phyloP scores from a whole-genome alignment of 2,113 vertebrate genomes.

The Paraplagusia blochii region DNA sequence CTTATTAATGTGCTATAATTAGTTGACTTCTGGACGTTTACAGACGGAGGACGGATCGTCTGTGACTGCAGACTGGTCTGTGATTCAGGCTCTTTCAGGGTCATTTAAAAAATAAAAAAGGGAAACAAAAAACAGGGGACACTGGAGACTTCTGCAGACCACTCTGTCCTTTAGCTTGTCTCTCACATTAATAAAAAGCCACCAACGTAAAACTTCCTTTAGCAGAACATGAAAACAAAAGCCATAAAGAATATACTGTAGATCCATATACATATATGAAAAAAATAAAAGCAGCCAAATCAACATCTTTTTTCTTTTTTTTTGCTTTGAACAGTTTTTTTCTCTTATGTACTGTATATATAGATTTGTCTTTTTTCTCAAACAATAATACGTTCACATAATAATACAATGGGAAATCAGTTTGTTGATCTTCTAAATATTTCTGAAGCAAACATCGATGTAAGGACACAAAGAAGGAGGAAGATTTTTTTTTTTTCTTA shows the following conservation, averaged over 20 bases:
- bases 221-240: slow-evolving; percentile 68
- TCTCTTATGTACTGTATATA: slow-evolving; percentile 47
- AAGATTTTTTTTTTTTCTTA: slow-evolving; percentile 11
- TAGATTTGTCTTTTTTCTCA: slow-evolving; percentile 57
- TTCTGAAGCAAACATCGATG: slow-evolving; percentile 38
- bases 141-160: too few relatives aligned
- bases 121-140: too few relatives aligned
- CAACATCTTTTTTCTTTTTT: slow-evolving; percentile 20
- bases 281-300: slow-evolving; percentile 42
- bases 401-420: slow-evolving; percentile 53
- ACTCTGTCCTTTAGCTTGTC: not conserved
- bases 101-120: too few relatives aligned
- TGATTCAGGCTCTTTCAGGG: too few relatives aligned
- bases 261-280: slow-evolving; percentile 13
- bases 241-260: slow-evolving; percentile 16
- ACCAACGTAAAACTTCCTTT: slow-evolving; percentile 12
- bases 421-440: slow-evolving; percentile 43
- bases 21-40: too few relatives aligned
- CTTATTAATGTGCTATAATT: too few relatives aligned
- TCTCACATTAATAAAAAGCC: slow-evolving; percentile 5
- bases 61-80: too few relatives aligned
- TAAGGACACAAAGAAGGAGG: slow-evolving; percentile 45
- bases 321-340: slow-evolving; percentile 49
- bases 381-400: slow-evolving; percentile 60
- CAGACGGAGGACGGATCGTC: too few relatives aligned